Evolutionary conservation across 2,888 invertebrate genomes (phyloP), one percentile per base, ranked within the genome.

Genomic region (Lepidochitona cinerea): DNA sequence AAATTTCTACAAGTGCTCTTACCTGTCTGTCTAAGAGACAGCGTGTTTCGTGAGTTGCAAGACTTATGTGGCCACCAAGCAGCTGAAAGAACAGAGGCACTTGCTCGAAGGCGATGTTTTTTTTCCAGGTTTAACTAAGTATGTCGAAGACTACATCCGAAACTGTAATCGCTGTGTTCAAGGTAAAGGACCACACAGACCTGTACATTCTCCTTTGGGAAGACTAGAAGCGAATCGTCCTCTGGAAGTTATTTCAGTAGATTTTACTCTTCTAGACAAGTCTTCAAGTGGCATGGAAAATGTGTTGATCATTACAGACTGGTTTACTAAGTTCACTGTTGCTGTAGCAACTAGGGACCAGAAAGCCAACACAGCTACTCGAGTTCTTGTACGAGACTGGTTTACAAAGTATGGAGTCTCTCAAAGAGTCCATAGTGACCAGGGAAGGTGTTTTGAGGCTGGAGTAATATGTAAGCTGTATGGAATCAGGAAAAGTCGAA

Each of bases 391-490:
- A 5, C 37, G 37, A 6, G 68, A 71, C 1, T 76, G 74, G 76
- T 76, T 76, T 69, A 18, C 59, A 12, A 12, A 29, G 12, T 76
- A 75, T 54, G 76, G 76, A 14, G 59, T 75, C 9, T 73, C 75
- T 14, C 0, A 59, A 41, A 3, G 75, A 6, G 14, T 75, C 49
- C 75, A 75, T 35, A 67, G 54, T 23, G 70, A 75, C 26, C 75
- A 75, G 41, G 75, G 75, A 32, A 70, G 74, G 7, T 37, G 35
- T 29, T 76, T 76, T 32, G 67, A 67, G 54, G 29, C 35, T 9
- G 36, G 37, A n/a, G n/a, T n/a, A n/a, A n/a, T 74, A 29, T 76
- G 71, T 37, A 68, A 49, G 26, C 65, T 76, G 26, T 76, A 71
- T 37, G 71, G 69, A 14, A 69, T 76, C 14, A 36, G 9, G 26